Evolutionary conservation across 2,888 invertebrate genomes (phyloP).

Genomic region (Leucophenga montana): DNA sequence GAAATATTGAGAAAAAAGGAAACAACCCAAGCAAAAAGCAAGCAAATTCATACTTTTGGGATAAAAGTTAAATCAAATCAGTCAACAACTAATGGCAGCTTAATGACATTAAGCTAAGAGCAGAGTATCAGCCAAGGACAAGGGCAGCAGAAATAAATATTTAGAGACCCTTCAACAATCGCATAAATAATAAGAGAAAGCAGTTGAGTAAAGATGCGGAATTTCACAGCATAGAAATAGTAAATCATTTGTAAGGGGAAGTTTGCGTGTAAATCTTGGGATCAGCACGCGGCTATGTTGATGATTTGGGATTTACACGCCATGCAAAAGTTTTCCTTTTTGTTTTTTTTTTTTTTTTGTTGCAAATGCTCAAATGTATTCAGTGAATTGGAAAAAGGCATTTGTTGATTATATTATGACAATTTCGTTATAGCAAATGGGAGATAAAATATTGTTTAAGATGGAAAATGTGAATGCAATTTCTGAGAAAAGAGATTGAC

Average conservation of each 20-base stretch:
- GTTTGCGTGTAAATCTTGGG: constrained; percentile 14
- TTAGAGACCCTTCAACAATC: constrained; percentile 5
- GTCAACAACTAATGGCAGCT: constrained; percentile 64
- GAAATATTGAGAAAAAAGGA: constrained; percentile 28
- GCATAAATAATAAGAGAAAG: too few species aligned
- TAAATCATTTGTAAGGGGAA: too few species aligned
- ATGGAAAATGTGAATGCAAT: too few species aligned
- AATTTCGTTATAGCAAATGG: background rate
- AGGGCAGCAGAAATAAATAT: background rate
- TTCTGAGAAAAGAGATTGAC: too few species aligned
- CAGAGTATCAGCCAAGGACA: background rate
- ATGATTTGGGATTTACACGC: constrained; percentile 12
- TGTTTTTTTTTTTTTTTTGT: too few species aligned
- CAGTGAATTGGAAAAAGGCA: constrained; percentile 53
- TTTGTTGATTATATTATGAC: constrained; percentile 16
- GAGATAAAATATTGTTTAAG: too few species aligned
- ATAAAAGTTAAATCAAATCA: constrained; percentile 63
- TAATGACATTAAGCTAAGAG: constrained; percentile 58
- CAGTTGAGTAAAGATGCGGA: too few species aligned
- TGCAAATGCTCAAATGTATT: background rate
- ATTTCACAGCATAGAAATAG: too few species aligned
- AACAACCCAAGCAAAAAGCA: constrained; percentile 33
- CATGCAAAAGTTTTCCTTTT: background rate
- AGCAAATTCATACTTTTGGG: constrained; percentile 35
- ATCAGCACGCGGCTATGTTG: background rate